Percentiles rank a stretch among this genome's conserved stretches.
Evolutionary conservation across 1,140 invertebrate genomes (phyloP).

Genomic region (Neodiprion fabricii): DNA sequence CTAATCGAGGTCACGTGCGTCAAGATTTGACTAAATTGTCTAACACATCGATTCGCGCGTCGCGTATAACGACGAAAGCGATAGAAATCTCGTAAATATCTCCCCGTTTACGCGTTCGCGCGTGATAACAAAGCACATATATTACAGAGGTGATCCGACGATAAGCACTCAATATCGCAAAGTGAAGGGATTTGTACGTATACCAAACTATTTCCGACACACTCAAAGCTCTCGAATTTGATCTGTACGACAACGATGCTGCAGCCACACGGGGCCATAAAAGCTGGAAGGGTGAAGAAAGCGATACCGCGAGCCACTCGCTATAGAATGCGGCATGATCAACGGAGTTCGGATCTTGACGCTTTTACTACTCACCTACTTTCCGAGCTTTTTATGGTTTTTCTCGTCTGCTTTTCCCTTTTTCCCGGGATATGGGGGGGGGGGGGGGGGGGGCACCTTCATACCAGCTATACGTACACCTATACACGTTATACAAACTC

Average conservation of each 20-base stretch:
- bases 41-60: no score
- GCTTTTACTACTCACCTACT: constrained; percentile 3
- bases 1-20: no score
- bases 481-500: neutral
- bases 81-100: no score
- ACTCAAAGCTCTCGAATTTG: neutral
- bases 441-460: neutral
- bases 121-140: no score
- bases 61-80: no score
- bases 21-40: no score
- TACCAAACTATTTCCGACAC: neutral
- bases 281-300: neutral
- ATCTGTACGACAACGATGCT: neutral
- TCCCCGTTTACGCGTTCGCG: no score
- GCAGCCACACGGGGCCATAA: neutral
- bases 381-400: constrained; percentile 2
- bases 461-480: neutral
- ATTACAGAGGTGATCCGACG: no score
- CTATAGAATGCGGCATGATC: constrained; percentile 1
- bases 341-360: constrained; percentile 2
- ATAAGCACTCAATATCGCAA: no score
- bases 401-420: neutral
- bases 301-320: neutral
- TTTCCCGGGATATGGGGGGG: neutral
- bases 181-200: neutral